Evolutionary conservation across 2,113 vertebrate species (phyloP).

Genomic region (Tychaedon coryphoeus): DNA sequence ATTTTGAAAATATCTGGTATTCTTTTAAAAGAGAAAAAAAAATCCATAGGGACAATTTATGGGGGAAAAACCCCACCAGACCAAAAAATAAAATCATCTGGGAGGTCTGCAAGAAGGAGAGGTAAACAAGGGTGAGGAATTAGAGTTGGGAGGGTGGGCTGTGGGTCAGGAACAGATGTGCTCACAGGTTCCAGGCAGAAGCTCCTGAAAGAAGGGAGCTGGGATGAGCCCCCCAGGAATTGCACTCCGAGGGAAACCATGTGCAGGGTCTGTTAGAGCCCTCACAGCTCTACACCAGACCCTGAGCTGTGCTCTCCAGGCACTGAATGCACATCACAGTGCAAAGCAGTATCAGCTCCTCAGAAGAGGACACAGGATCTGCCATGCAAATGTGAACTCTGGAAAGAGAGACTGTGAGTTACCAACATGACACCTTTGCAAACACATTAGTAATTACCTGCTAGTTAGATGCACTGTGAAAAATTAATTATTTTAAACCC

Average conservation of each 20-base stretch:
- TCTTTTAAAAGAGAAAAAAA: not conserved
- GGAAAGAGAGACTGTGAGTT: not conserved
- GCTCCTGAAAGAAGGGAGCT: not conserved
- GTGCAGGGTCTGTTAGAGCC: not conserved
- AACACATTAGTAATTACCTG: not conserved
- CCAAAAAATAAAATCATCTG: not conserved
- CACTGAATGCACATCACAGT: not conserved
- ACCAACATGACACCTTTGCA: not conserved
- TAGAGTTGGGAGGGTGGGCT: not conserved
- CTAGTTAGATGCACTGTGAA: not conserved
- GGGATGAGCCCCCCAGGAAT: accelerated
- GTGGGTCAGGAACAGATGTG: accelerated
- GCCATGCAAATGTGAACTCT: not conserved
- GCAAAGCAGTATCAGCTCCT: not conserved
- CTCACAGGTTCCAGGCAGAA: not conserved
- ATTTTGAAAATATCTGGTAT: not conserved
- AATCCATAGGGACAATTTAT: accelerated
- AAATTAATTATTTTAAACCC: not conserved
- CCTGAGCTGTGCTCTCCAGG: not conserved
- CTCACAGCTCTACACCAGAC: not conserved
- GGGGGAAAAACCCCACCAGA: accelerated
- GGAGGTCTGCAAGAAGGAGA: not conserved
- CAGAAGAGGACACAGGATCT: not conserved
- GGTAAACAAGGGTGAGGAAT: not conserved
- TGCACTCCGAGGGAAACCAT: accelerated